Conservation (phyloP, 2,797 vertebrate genomes). For the Melanotaenia pygmaea region DNA sequence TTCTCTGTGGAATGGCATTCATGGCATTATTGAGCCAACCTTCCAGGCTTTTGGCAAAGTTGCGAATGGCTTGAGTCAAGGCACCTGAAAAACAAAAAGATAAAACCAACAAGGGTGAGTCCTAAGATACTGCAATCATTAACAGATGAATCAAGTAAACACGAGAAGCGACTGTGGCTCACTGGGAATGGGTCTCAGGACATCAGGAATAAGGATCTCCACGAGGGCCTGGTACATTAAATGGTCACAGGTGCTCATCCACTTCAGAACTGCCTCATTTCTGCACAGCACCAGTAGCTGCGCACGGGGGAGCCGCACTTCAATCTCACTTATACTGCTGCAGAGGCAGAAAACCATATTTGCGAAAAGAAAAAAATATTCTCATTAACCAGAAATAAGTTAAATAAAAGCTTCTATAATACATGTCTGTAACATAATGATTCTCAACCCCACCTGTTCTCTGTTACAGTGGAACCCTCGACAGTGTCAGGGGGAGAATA, state of each 20-base stretch:
- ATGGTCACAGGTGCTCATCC: conserved; percentile 98
- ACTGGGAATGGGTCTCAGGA: conserved; percentile 98
- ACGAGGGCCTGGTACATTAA: conserved; percentile 97
- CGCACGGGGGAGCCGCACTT: conserved; percentile 86
- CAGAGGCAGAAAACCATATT: conserved; percentile 18
- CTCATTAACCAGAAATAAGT: background rate
- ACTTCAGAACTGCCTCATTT: conserved; percentile 90
- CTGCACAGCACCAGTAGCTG: conserved; percentile 91
- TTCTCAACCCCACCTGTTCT: conserved; percentile 78
- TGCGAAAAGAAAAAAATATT: background rate
- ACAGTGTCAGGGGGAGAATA: conserved; percentile 87
- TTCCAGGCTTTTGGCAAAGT: conserved; percentile 99
- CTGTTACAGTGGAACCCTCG: conserved; percentile 84
- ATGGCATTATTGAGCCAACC: conserved; percentile 97
- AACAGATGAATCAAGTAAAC: background rate
- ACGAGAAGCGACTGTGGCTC: conserved; percentile 63
- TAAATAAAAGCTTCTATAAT: background rate
- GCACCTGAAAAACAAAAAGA: conserved; percentile 83
- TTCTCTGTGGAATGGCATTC: conserved; percentile 92
- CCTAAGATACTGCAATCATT: background rate
- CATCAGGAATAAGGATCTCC: conserved; percentile 97
- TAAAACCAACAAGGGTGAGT: background rate
- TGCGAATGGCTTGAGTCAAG: conserved; percentile 97
- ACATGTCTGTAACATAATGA: background rate
- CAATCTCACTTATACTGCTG: conserved; percentile 86